Evolutionary conservation across 2,888 invertebrate genomes (phyloP).

Genomic region (Bombylius major): DNA sequence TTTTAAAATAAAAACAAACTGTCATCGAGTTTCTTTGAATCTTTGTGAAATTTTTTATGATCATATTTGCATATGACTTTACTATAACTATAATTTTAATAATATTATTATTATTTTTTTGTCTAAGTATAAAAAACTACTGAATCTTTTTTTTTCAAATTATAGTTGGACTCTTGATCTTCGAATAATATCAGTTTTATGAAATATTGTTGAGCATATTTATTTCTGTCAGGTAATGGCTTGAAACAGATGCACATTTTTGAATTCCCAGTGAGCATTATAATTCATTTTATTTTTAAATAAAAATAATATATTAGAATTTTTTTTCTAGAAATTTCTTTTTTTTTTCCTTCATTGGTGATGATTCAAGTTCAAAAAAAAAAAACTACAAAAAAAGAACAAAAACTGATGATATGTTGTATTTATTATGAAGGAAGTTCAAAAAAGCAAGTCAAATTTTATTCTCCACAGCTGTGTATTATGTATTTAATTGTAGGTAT

Average conservation of each 20-base stretch:
- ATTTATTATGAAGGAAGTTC: background rate
- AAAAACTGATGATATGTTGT: background rate
- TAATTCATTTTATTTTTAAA: background rate
- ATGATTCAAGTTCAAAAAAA: background rate
- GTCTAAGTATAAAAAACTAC: too few relatives aligned
- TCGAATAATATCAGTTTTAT: too few relatives aligned
- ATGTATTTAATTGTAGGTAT: too few relatives aligned
- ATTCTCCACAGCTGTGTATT: conserved; percentile 2
- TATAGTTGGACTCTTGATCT: too few relatives aligned
- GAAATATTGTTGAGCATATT: background rate
- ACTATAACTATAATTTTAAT: too few relatives aligned
- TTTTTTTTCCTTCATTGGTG: background rate
- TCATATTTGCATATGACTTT: too few relatives aligned
- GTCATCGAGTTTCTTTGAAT: too few relatives aligned
- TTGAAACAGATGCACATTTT: background rate
- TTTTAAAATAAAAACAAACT: too few relatives aligned
- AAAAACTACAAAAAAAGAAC: background rate
- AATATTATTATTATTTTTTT: too few relatives aligned
- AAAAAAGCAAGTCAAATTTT: background rate
- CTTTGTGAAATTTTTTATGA: too few relatives aligned
- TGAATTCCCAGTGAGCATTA: background rate
- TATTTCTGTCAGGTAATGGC: background rate
- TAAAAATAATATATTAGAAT: background rate
- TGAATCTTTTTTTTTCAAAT: too few relatives aligned
- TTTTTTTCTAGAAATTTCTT: background rate